phyloP scores from a whole-genome alignment of 1,140 invertebrate genomes.

The Antheraea pernyi region DNA sequence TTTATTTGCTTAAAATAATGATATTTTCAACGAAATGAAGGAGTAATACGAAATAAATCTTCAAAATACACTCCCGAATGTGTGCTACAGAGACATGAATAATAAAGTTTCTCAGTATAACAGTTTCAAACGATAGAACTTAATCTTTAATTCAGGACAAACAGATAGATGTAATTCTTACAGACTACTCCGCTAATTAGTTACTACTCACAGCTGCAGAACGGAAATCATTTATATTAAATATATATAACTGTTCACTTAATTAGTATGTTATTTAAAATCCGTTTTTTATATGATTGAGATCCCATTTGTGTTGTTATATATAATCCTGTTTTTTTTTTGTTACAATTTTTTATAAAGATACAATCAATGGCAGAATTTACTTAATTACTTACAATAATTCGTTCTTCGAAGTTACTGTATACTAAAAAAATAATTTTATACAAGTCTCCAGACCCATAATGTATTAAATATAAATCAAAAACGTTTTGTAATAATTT shows the following conservation, averaged over 20 bases:
- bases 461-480: too few relatives aligned
- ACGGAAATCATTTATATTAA: slow-evolving; percentile 50
- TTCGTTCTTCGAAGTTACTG: too few relatives aligned
- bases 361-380: neutral
- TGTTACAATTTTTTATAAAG: neutral
- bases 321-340: slow-evolving; percentile 1
- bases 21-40: neutral
- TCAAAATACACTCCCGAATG: neutral
- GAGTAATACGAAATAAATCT: neutral
- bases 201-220: slow-evolving; percentile 67
- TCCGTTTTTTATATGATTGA: slow-evolving; percentile 60
- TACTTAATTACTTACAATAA: neutral
- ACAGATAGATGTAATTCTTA: neutral
- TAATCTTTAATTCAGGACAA: neutral
- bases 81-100: too few relatives aligned
- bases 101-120: neutral
- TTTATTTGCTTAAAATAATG: neutral
- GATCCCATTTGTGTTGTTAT: slow-evolving; percentile 51
- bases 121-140: neutral
- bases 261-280: slow-evolving; percentile 35
- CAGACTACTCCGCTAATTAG: slow-evolving; percentile 48
- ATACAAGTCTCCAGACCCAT: too few relatives aligned
- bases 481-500: too few relatives aligned
- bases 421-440: too few relatives aligned
- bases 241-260: slow-evolving; percentile 47